phyloP scores from a whole-genome alignment of 1,140 invertebrate genomes.

The Euschistus heros region DNA sequence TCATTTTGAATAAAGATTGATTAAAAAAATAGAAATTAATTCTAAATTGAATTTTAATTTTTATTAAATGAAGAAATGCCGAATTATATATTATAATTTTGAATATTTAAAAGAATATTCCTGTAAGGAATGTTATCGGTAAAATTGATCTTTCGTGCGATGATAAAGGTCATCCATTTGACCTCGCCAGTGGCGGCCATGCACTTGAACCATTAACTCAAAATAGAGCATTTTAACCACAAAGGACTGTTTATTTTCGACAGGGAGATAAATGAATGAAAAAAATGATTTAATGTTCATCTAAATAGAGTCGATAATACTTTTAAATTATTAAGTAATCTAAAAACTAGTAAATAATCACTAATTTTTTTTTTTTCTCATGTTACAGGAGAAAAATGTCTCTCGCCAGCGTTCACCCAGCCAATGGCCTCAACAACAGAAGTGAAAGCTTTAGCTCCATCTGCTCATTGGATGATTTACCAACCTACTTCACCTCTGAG shows the following conservation, averaged over 20 bases:
- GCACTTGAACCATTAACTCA: too few relatives aligned
- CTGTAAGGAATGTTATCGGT: too few relatives aligned
- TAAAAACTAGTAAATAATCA: not conserved
- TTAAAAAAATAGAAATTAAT: too few relatives aligned
- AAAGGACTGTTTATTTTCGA: not conserved
- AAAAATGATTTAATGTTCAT: not conserved
- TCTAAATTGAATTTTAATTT: too few relatives aligned
- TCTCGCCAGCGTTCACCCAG: constrained; percentile 26
- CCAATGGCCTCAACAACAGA: constrained; percentile 20
- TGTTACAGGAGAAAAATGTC: constrained; percentile 32
- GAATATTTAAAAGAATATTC: too few relatives aligned
- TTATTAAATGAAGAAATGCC: too few relatives aligned
- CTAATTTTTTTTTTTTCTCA: not conserved
- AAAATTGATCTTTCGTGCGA: too few relatives aligned
- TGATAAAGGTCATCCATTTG: too few relatives aligned
- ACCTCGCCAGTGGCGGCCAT: too few relatives aligned
- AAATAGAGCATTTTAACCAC: not conserved
- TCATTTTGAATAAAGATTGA: too few relatives aligned
- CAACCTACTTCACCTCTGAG: constrained; percentile 32
- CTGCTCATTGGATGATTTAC: constrained; percentile 25
- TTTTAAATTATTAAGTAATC: not conserved
- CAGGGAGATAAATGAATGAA: not conserved
- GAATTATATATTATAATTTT: too few relatives aligned
- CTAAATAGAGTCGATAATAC: not conserved
- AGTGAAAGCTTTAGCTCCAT: constrained; percentile 26